Evolutionary conservation across 2,113 vertebrate genomes (phyloP).

Genomic region (Rhipidura dahli): DNA sequence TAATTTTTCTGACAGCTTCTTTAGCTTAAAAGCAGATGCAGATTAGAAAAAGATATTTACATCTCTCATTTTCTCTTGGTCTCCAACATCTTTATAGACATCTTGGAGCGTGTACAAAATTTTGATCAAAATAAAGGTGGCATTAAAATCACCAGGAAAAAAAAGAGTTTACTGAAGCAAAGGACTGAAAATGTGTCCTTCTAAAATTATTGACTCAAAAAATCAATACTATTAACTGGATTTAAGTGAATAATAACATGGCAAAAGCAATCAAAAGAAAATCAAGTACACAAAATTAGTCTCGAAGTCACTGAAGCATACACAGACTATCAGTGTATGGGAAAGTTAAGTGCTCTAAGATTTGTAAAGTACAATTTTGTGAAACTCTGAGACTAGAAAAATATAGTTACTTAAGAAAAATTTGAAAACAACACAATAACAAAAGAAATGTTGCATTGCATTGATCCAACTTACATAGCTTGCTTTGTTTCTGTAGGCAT

Average conservation of each 20-base stretch:
- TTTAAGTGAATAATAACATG: constrained; percentile 12
- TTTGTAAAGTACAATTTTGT: background rate
- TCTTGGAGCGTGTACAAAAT: background rate
- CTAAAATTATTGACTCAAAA: constrained; percentile 2
- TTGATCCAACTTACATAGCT: background rate
- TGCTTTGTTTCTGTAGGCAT: background rate
- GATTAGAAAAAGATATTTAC: background rate
- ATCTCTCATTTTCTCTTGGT: background rate
- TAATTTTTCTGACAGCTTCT: background rate
- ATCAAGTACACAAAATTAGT: background rate
- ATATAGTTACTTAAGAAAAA: background rate
- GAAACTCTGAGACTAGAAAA: background rate
- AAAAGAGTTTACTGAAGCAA: background rate
- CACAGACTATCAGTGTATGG: background rate
- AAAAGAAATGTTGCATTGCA: background rate
- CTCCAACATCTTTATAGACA: background rate
- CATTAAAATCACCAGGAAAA: background rate
- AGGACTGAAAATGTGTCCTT: background rate
- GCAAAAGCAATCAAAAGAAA: constrained; percentile 28
- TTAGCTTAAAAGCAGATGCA: background rate
- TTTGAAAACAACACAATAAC: background rate
- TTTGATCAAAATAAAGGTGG: background rate
- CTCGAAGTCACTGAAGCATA: constrained; percentile 36
- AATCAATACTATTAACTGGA: constrained; percentile 51
- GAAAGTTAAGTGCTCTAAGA: background rate